phyloP scores from a whole-genome alignment of 2,113 vertebrate species.

The Phrynosoma blainvillii region DNA sequence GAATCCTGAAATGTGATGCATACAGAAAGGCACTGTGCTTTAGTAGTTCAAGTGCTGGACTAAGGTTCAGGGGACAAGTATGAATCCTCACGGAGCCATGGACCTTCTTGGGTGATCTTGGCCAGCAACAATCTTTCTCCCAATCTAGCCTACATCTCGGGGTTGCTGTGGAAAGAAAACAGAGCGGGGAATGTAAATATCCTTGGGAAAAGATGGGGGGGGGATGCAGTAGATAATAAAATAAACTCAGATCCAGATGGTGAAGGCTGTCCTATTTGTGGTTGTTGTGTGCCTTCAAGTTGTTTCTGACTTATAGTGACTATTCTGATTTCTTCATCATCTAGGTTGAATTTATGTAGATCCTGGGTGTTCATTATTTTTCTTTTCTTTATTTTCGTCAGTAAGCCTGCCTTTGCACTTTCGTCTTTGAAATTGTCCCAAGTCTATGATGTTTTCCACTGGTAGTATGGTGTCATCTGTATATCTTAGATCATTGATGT shows the following conservation, averaged over 20 bases:
- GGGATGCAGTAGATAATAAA: background rate
- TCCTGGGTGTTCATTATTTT: too few species aligned
- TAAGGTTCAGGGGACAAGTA: background rate
- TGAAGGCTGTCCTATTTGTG: background rate
- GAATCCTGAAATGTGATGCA: constrained; percentile 27
- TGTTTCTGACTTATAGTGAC: too few species aligned
- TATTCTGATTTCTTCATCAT: too few species aligned
- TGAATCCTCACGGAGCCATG: too few species aligned
- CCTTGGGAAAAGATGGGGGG: background rate
- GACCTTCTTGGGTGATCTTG: background rate
- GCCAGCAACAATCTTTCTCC: background rate
- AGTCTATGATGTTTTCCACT: too few species aligned
- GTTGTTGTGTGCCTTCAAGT: background rate
- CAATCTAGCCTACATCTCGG: background rate
- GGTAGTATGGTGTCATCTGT: too few species aligned
- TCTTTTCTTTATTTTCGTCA: too few species aligned
- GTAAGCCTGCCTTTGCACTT: too few species aligned
- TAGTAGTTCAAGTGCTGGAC: background rate
- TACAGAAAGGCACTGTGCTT: background rate
- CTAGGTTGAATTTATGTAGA: too few species aligned
- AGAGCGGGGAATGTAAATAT: too few species aligned
- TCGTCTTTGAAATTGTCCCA: too few species aligned
- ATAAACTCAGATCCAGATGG: constrained; percentile 36
- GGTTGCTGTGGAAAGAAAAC: background rate
- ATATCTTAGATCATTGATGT: too few species aligned